A percentile compares a stretch with the other conserved stretches of the same genome.
phyloP scores from a whole-genome alignment of 2,888 invertebrate species.

The Beris morrisii region DNA sequence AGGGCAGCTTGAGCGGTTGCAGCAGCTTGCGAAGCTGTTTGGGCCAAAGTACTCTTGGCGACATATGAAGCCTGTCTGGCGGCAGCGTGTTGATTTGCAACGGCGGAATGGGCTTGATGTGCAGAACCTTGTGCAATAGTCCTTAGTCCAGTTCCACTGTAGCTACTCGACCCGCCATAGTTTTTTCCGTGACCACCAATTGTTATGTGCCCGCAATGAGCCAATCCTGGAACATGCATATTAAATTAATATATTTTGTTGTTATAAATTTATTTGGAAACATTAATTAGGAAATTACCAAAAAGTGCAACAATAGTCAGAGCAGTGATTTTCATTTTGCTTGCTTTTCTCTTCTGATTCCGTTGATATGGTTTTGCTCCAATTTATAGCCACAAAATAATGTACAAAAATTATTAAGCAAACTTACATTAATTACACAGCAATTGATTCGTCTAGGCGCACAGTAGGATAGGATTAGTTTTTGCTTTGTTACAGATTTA shows the following conservation, averaged over 20 bases:
- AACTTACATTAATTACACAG: conserved; percentile 10
- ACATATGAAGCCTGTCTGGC: conserved; percentile 76
- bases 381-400: not conserved
- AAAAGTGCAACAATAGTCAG: not conserved
- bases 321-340: not conserved
- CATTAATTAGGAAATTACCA: not conserved
- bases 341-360: not conserved
- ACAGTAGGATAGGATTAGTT: conserved; percentile 1
- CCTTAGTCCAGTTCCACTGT: conserved; percentile 66
- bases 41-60: conserved; percentile 77
- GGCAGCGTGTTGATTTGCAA: conserved; percentile 67
- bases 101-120: conserved; percentile 69
- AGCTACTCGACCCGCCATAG: conserved; percentile 43
- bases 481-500: conserved; percentile 8
- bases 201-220: not conserved
- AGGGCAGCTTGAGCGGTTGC: conserved; percentile 70
- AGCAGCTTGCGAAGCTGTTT: conserved; percentile 72
- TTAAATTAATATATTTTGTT: not conserved
- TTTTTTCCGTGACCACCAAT: not conserved
- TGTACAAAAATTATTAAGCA: conserved; percentile 1
- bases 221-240: not conserved
- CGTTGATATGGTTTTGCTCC: not conserved
- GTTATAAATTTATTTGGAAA: not conserved
- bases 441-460: not conserved
- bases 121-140: conserved; percentile 69